Percentiles rank a stretch among this genome's conserved stretches.
These are phyloP conservation scores for Xiphophorus hellerii DNA, from an alignment of 2,113 vertebrate genomes.

Conservation along the genomic window DNA sequence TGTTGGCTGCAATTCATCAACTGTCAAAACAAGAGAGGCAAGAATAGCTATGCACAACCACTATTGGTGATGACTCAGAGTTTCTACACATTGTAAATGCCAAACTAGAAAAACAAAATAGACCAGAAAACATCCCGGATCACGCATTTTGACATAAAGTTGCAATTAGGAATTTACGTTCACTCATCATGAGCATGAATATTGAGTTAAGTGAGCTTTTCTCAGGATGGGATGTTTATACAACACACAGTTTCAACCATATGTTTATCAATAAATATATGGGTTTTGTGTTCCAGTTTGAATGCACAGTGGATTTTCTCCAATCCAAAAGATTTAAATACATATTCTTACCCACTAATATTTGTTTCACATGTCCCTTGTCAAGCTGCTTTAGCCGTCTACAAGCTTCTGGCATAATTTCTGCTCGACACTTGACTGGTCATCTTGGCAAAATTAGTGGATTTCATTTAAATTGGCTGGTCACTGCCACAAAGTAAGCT, in stretches of 20 bases:
- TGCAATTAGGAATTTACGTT: neutral
- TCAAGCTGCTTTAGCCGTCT: too few relatives aligned
- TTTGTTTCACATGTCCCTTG: too few relatives aligned
- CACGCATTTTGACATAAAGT: neutral
- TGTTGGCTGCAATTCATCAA: neutral
- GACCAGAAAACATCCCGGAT: neutral
- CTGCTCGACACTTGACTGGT: too few relatives aligned
- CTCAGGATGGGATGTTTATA: neutral
- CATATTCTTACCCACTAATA: too few relatives aligned
- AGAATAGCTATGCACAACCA: neutral
- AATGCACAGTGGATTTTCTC: neutral
- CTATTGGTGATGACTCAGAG: neutral
- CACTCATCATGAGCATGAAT: neutral
- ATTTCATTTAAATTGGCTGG: too few relatives aligned
- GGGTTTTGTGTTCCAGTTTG: neutral
- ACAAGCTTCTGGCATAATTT: too few relatives aligned
- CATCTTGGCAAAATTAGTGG: too few relatives aligned
- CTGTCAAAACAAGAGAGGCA: neutral
- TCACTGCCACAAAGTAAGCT: too few relatives aligned
- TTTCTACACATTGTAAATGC: neutral
- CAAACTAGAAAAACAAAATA: slow-evolving; percentile 1
- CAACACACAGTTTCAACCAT: neutral
- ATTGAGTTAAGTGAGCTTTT: neutral
- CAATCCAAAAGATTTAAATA: neutral
- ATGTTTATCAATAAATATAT: neutral